These are phyloP conservation scores for Eilema depressum DNA, from an alignment of 2,888 invertebrate genomes.

Conservation along the genomic window DNA sequence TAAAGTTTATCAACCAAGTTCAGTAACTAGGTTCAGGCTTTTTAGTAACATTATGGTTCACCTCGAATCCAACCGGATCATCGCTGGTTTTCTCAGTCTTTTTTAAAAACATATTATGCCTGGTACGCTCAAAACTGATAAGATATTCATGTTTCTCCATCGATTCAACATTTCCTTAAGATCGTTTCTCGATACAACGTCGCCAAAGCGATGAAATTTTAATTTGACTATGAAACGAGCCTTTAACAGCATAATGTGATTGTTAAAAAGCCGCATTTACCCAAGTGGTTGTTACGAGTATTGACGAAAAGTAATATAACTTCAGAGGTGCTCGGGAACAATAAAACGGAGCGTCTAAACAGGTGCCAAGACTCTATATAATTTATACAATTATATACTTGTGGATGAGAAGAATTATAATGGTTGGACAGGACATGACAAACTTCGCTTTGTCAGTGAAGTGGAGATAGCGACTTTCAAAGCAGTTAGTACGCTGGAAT, in stretches of 20 bases:
- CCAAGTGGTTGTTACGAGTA: constrained; percentile 28
- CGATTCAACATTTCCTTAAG: constrained; percentile 23
- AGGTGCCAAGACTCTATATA: constrained; percentile 48
- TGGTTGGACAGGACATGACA: constrained; percentile 26
- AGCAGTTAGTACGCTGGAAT: constrained; percentile 52
- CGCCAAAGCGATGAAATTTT: constrained; percentile 34
- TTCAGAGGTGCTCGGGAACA: constrained; percentile 54
- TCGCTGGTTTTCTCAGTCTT: not conserved
- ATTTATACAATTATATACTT: constrained; percentile 35
- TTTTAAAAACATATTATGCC: not conserved
- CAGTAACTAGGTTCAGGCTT: not conserved
- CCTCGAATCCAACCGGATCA: not conserved
- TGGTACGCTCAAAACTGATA: not conserved
- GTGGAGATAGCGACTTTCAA: constrained; percentile 40
- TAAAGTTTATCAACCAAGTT: not conserved
- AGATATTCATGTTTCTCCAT: constrained; percentile 3
- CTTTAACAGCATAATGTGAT: constrained; percentile 27
- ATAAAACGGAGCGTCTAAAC: constrained; percentile 58
- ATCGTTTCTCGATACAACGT: constrained; percentile 14
- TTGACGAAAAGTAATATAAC: constrained; percentile 38
- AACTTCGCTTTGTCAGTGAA: constrained; percentile 28
- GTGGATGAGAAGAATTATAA: constrained; percentile 30
- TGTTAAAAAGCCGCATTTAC: constrained; percentile 46
- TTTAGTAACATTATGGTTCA: not conserved
- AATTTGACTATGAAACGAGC: constrained; percentile 28